A percentile compares a stretch with the other conserved stretches of the same genome.
Evolutionary conservation across 1,140 invertebrate species (phyloP).

Genomic region (Drosophila pandora): DNA sequence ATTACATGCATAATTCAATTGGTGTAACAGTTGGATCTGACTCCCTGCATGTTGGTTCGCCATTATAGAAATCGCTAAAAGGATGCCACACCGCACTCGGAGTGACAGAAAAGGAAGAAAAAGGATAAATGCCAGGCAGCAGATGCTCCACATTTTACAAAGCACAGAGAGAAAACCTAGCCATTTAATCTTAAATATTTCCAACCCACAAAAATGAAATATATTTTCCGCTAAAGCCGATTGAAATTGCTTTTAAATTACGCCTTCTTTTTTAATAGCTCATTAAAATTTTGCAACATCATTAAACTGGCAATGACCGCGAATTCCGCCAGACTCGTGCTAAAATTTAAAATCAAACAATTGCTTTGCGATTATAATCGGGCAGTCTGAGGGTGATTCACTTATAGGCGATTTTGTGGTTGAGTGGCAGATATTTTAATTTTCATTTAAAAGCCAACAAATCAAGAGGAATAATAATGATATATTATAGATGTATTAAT

Average conservation of each 20-base stretch:
- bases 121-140: slow-evolving; percentile 27
- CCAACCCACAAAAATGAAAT: neutral
- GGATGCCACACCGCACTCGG: slow-evolving; percentile 3
- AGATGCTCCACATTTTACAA: slow-evolving; percentile 9
- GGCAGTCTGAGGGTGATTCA: slow-evolving; percentile 3
- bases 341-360: slow-evolving; percentile 12
- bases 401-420: slow-evolving; percentile 1
- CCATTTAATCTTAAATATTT: too few relatives aligned
- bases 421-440: neutral
- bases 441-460: too few relatives aligned
- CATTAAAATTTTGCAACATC: neutral
- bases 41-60: slow-evolving; percentile 10
- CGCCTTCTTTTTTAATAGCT: neutral
- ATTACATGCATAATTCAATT: slow-evolving; percentile 82
- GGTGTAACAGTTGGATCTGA: slow-evolving; percentile 60
- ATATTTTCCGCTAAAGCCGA: neutral
- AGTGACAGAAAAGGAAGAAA: slow-evolving; percentile 11
- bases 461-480: too few relatives aligned
- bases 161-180: slow-evolving; percentile 11
- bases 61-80: slow-evolving; percentile 27
- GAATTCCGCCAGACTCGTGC: slow-evolving; percentile 10
- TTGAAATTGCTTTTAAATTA: neutral
- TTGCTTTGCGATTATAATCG: slow-evolving; percentile 15
- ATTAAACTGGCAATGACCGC: slow-evolving; percentile 9
- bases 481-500: neutral